Percentiles rank a stretch among this genome's conserved stretches.
Conservation (phyloP, 2,113 vertebrate genomes). For the Pelecanus crispus region DNA sequence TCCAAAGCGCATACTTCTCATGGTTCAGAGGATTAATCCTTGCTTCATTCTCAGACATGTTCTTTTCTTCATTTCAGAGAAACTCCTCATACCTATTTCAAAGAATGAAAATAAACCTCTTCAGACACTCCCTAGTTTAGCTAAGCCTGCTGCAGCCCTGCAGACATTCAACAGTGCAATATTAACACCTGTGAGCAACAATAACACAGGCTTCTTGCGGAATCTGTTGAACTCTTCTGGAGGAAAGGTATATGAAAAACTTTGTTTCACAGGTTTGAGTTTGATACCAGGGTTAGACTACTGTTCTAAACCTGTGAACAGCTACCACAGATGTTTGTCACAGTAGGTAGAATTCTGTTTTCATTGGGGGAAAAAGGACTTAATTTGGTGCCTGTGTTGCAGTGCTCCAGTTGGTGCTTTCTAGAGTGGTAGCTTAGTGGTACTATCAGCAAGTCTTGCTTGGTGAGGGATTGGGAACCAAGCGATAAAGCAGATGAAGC, state of each 20-base stretch:
- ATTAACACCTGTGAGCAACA: slow-evolving; percentile 77
- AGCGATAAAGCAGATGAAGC: neutral
- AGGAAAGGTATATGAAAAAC: slow-evolving; percentile 63
- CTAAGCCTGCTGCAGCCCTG: slow-evolving; percentile 69
- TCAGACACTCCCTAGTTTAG: slow-evolving; percentile 68
- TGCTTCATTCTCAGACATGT: neutral
- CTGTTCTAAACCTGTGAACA: neutral
- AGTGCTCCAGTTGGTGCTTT: neutral
- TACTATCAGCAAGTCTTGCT: neutral
- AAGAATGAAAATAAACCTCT: slow-evolving; percentile 77
- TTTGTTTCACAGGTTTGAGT: neutral
- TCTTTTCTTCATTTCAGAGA: slow-evolving; percentile 59
- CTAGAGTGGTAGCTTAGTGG: neutral
- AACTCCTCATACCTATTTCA: slow-evolving; percentile 61
- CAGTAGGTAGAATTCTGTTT: neutral
- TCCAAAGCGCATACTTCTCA: neutral
- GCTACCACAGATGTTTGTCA: neutral
- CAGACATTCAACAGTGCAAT: slow-evolving; percentile 80
- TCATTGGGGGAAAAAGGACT: neutral
- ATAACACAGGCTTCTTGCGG: slow-evolving; percentile 73
- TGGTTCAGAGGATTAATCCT: neutral
- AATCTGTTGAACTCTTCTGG: slow-evolving; percentile 76
- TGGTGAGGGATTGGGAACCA: neutral
- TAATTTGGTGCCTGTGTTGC: neutral
- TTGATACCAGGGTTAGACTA: neutral